Conservation (phyloP, 2,888 invertebrate species). For the Meiosimyza decipiens region DNA sequence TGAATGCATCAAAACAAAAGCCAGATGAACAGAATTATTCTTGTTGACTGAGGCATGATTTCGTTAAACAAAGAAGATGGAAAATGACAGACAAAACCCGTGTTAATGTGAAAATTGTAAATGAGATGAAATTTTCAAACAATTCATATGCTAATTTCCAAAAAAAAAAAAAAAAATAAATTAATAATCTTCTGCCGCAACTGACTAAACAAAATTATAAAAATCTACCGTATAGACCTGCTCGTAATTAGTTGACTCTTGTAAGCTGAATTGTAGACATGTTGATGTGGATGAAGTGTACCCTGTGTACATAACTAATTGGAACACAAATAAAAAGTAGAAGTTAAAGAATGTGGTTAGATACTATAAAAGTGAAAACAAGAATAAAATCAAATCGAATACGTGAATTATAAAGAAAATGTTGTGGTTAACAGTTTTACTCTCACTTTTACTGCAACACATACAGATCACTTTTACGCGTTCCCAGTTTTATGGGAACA, state of each 20-base stretch:
- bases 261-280: background rate
- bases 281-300: background rate
- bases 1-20: constrained; percentile 2
- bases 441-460: background rate
- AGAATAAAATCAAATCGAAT: background rate
- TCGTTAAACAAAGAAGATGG: background rate
- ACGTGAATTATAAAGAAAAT: too few relatives aligned
- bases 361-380: background rate
- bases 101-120: background rate
- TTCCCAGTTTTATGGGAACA: background rate
- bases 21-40: constrained; percentile 10
- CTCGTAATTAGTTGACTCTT: background rate
- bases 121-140: background rate
- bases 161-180: too few relatives aligned
- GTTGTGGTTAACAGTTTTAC: background rate
- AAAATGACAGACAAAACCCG: background rate
- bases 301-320: background rate
- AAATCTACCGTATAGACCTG: constrained; percentile 5
- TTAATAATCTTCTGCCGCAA: background rate
- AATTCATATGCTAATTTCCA: background rate
- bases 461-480: background rate
- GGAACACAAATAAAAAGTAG: background rate
- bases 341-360: background rate
- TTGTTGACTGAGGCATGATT: constrained; percentile 8
- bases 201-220: background rate